These are phyloP conservation scores for Microcebus griseorufus DNA, from an alignment of 2,113 vertebrate genomes.

Conservation along the genomic window DNA sequence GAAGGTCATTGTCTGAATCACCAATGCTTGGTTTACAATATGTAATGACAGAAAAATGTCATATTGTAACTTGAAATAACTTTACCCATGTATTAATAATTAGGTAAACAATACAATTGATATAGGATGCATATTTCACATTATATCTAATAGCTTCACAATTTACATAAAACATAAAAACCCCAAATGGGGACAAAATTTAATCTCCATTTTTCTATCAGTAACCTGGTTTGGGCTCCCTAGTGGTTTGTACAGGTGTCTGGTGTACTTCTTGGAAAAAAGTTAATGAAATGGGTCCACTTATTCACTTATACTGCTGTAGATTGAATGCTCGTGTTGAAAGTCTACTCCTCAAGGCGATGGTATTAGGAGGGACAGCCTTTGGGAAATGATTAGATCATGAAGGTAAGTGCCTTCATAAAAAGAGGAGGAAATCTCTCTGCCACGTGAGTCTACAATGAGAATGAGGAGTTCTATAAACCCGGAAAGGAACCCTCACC, in stretches of 20 bases:
- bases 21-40: not conserved
- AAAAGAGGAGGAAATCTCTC: not conserved
- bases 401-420: not conserved
- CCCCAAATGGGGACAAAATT: not conserved
- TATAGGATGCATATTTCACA: not conserved
- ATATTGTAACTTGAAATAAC: not conserved
- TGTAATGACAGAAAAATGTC: not conserved
- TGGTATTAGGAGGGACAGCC: not conserved
- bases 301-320: no score
- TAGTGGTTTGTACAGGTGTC: not conserved
- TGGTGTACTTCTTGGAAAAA: not conserved
- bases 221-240: not conserved
- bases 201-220: not conserved
- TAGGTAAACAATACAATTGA: not conserved
- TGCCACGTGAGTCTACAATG: no score
- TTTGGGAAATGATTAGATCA: not conserved
- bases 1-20: not conserved
- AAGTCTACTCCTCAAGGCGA: not conserved
- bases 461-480: not conserved
- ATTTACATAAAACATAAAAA: not conserved
- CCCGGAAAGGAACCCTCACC: not conserved
- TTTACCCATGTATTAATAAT: not conserved
- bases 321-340: not conserved
- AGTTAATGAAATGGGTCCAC: not conserved
- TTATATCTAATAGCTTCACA: not conserved